A percentile compares a stretch with the other conserved stretches of the same genome.
These are phyloP conservation scores for Lophochroa leadbeateri DNA, from an alignment of 2,113 vertebrate species.

Conservation along the genomic window DNA sequence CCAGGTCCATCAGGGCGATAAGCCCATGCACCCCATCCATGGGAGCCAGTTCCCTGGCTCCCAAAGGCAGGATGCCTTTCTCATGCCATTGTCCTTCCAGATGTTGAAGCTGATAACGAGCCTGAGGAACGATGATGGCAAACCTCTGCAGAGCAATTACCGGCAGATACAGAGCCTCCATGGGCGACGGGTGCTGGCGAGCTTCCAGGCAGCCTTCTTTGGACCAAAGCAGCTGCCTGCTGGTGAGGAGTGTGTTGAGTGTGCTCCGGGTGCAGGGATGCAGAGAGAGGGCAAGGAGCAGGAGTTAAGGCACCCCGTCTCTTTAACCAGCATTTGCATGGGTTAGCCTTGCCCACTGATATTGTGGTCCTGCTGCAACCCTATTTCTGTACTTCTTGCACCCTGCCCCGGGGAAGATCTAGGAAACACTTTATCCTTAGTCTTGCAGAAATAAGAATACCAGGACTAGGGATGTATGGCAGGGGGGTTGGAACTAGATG, in stretches of 20 bases:
- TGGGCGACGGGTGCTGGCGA: not conserved
- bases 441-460: not conserved
- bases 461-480: not conserved
- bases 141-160: constrained; percentile 52
- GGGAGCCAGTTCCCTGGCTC: not conserved
- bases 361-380: not conserved
- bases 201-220: constrained; percentile 8
- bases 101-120: not conserved
- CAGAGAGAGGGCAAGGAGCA: accelerated
- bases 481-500: not conserved
- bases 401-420: not conserved
- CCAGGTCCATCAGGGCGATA: not conserved
- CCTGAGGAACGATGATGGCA: not conserved
- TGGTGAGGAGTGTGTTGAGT: not conserved
- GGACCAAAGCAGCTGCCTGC: not conserved
- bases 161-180: not conserved
- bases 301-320: accelerated
- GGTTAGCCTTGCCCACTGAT: not conserved
- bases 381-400: not conserved
- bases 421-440: not conserved
- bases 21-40: accelerated
- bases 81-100: not conserved
- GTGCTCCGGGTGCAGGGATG: not conserved
- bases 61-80: not conserved
- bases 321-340: not conserved